Percentiles rank a stretch among this genome's conserved stretches.
phyloP scores from a whole-genome alignment of 2,888 invertebrate genomes.

The Xanthia togata region DNA sequence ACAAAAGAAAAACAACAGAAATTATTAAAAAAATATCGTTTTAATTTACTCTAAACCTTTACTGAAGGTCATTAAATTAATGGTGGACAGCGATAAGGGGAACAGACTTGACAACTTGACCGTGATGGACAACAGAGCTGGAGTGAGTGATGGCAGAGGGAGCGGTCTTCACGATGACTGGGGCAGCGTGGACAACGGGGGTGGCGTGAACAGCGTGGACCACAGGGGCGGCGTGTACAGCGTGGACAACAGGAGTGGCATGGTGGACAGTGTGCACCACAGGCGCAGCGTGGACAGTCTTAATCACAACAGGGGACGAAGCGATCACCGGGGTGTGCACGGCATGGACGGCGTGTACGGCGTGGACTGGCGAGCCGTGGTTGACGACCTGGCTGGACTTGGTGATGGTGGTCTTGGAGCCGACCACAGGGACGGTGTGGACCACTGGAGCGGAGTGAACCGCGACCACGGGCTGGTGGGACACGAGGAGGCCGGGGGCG shows the following conservation, averaged over 20 bases:
- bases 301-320: conserved; percentile 72
- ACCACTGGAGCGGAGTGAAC: conserved; percentile 79
- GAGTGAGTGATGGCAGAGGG: conserved; percentile 82
- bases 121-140: conserved; percentile 84
- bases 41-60: conserved; percentile 57
- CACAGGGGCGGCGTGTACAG: conserved; percentile 72
- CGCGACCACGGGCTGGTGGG: conserved; percentile 82
- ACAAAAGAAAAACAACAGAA: conserved; percentile 38
- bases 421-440: conserved; percentile 81
- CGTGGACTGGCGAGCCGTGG: conserved; percentile 81
- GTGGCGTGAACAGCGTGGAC: conserved; percentile 70
- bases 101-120: conserved; percentile 82
- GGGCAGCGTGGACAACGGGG: conserved; percentile 77
- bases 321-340: conserved; percentile 75
- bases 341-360: conserved; percentile 76
- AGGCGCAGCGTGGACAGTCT: conserved; percentile 76
- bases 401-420: conserved; percentile 85
- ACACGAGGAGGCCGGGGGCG: conserved; percentile 83
- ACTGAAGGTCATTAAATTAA: conserved; percentile 65
- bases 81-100: conserved; percentile 79
- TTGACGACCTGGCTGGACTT: conserved; percentile 87
- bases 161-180: conserved; percentile 83
- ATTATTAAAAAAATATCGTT: conserved; percentile 42
- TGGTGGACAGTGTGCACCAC: conserved; percentile 80
- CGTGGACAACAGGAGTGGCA: conserved; percentile 80